A percentile compares a stretch with the other conserved stretches of the same genome.
Evolutionary conservation across 92 coral and sea anemone genomes (phyloP).

Genomic region (Zoanthus sansibaricus): DNA sequence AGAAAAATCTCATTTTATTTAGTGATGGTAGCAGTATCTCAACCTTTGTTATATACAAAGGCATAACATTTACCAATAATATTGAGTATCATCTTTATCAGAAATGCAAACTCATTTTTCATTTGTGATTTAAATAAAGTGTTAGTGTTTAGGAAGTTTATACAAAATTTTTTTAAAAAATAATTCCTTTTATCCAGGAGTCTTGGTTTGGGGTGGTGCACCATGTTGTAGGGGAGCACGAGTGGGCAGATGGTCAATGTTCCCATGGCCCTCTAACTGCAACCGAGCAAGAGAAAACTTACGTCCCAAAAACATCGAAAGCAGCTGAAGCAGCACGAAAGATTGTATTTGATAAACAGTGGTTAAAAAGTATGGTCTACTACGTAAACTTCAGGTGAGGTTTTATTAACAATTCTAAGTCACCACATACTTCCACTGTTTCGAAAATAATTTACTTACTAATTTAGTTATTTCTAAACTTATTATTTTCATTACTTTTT

Average conservation of each 20-base stretch:
- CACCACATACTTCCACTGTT: neutral
- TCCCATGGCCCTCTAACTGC: conserved; percentile 72
- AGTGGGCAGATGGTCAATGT: conserved; percentile 74
- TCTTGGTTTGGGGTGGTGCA: neutral
- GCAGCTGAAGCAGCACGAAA: conserved; percentile 64
- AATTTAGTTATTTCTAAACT: too few relatives aligned
- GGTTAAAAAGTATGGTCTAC: conserved; percentile 52
- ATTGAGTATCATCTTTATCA: too few relatives aligned
- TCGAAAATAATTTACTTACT: too few relatives aligned
- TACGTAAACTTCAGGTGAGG: conserved; percentile 68
- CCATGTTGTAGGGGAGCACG: conserved; percentile 55
- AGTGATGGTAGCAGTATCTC: too few relatives aligned
- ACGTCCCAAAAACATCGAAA: conserved; percentile 47
- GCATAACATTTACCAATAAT: too few relatives aligned
- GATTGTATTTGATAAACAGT: conserved; percentile 59
- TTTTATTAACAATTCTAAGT: neutral
- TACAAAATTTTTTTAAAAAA: neutral
- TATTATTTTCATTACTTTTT: too few relatives aligned
- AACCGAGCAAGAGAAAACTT: conserved; percentile 50
- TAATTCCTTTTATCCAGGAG: neutral
- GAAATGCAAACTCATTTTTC: too few relatives aligned
- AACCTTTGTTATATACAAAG: too few relatives aligned
- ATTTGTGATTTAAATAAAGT: too few relatives aligned
- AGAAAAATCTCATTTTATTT: too few relatives aligned
- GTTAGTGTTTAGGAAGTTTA: too few relatives aligned